Percentiles rank a stretch among this genome's conserved stretches.
Evolutionary conservation across 2,888 invertebrate genomes (phyloP).

Genomic region (Dynastes maya): DNA sequence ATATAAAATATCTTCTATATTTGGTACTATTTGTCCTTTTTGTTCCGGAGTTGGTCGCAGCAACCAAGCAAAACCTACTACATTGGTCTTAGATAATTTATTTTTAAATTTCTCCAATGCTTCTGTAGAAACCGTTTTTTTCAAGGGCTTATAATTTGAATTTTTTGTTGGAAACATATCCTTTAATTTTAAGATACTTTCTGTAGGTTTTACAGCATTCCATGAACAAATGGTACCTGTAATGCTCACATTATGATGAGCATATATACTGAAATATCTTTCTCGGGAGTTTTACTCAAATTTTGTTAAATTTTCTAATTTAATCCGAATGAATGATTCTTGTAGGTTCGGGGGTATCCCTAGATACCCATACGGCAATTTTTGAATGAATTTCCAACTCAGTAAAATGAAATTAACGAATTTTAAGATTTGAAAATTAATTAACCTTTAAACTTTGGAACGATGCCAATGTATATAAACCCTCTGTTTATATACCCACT

Average conservation of each 20-base stretch:
- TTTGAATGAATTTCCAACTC: too few species aligned
- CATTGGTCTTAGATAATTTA: not conserved
- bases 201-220: conserved; percentile 41
- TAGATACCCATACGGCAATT: too few species aligned
- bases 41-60: not conserved
- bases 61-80: conserved; percentile 5
- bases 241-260: conserved; percentile 38
- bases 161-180: not conserved
- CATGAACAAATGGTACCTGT: conserved; percentile 50
- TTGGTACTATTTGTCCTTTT: not conserved
- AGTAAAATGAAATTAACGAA: too few species aligned
- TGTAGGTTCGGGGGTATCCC: too few species aligned
- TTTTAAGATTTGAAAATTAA: too few species aligned
- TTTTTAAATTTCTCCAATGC: not conserved
- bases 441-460: too few species aligned
- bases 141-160: not conserved
- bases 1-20: conserved; percentile 1
- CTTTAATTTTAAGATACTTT: not conserved
- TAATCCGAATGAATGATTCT: too few species aligned
- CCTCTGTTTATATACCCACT: conserved; percentile 46
- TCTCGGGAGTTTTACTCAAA: too few species aligned
- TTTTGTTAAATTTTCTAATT: too few species aligned
- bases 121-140: too few species aligned
- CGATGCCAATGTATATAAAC: too few species aligned
- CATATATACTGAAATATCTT: conserved; percentile 29